Evolutionary conservation across 2,113 vertebrate species (phyloP).

Genomic region (Prunella fulvescens): DNA sequence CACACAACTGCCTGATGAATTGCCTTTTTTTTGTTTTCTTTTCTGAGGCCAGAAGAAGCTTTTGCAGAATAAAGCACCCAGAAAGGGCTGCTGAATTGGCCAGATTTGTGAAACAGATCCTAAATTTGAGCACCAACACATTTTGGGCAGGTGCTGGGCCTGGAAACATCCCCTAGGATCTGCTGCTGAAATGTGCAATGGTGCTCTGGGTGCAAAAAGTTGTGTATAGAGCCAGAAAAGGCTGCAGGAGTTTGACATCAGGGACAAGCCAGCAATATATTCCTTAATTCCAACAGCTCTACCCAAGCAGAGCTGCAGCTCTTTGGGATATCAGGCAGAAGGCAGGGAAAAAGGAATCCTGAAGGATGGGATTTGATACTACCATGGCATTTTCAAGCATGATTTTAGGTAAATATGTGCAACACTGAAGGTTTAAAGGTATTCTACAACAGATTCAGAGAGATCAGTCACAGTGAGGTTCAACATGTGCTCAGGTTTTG

Average conservation of each 20-base stretch:
- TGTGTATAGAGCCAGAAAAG: not conserved
- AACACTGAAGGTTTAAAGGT: not conserved
- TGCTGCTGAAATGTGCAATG: not conserved
- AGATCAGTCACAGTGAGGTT: not conserved
- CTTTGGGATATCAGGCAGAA: not conserved
- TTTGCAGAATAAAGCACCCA: not conserved
- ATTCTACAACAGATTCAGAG: not conserved
- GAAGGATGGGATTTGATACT: not conserved
- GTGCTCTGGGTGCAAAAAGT: not conserved
- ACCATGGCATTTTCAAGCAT: not conserved
- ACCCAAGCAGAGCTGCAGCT: fast-evolving
- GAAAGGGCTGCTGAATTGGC: not conserved
- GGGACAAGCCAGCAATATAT: not conserved
- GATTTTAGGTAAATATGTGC: not conserved
- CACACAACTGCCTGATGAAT: not conserved
- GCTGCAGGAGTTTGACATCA: not conserved
- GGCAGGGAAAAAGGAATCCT: not conserved
- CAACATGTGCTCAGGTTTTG: not conserved
- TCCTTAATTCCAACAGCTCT: not conserved
- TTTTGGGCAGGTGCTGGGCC: not conserved
- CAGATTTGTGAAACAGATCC: not conserved
- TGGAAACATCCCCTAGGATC: not conserved
- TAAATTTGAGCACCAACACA: not conserved
- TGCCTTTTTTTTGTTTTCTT: not conserved
- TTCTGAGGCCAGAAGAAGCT: not conserved